These are phyloP conservation scores for Congeria kusceri DNA, from an alignment of 2,888 invertebrate species.

Conservation along the genomic window DNA sequence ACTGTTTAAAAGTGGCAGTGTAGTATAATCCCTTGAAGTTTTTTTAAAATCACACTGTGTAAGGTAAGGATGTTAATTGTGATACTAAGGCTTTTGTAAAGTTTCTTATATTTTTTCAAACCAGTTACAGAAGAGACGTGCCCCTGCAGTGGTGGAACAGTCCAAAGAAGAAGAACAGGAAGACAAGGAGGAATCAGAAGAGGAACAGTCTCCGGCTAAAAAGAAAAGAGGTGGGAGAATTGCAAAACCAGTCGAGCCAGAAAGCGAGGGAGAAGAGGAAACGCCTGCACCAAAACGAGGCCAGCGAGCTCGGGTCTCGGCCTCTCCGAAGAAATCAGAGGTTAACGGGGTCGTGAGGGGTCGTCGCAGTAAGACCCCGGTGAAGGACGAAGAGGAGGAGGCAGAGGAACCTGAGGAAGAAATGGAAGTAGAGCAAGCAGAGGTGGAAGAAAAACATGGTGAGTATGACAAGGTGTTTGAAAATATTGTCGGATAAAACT, in stretches of 20 bases:
- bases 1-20: too few relatives aligned
- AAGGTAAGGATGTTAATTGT: too few relatives aligned
- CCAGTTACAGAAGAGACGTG: slow-evolving; percentile 28
- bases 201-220: slow-evolving; percentile 46
- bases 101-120: too few relatives aligned
- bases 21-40: too few relatives aligned
- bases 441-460: slow-evolving; percentile 4
- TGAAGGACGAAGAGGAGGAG: slow-evolving; percentile 30
- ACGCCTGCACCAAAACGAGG: slow-evolving; percentile 20
- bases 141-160: slow-evolving; percentile 21
- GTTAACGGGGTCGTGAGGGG: slow-evolving; percentile 41
- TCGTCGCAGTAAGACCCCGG: slow-evolving; percentile 36
- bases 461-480: too few relatives aligned
- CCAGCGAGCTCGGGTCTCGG: background rate
- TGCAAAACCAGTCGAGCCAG: slow-evolving; percentile 41
- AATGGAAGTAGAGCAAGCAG: background rate
- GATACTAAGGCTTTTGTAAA: too few relatives aligned
- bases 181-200: slow-evolving; percentile 49
- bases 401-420: background rate
- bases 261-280: slow-evolving; percentile 40
- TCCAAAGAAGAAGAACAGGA: slow-evolving; percentile 4
- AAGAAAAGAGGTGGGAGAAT: slow-evolving; percentile 22
- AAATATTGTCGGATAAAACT: too few relatives aligned
- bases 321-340: slow-evolving; percentile 23
- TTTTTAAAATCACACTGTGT: too few relatives aligned